A percentile compares a stretch with the other conserved stretches of the same genome.
Evolutionary conservation across 2,888 invertebrate genomes (phyloP).

Genomic region (Tuta absoluta): DNA sequence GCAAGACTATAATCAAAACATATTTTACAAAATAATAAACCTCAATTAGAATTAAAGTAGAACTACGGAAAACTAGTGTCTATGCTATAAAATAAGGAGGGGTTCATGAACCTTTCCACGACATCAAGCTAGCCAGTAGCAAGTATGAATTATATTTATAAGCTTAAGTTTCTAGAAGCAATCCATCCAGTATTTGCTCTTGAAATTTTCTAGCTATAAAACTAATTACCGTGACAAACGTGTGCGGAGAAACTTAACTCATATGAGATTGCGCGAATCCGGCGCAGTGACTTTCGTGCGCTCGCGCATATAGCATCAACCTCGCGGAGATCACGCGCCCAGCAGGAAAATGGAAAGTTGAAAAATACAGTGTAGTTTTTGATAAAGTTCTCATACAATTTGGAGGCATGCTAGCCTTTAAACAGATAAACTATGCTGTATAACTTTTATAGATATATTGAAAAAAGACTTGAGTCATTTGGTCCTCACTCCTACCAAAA

Average conservation of each 20-base stretch:
- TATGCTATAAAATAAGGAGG: too few relatives aligned
- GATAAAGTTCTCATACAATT: not conserved
- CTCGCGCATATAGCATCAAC: slow-evolving; percentile 4
- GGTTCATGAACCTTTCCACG: too few relatives aligned
- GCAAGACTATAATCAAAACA: too few relatives aligned
- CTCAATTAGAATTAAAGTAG: too few relatives aligned
- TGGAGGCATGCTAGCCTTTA: not conserved
- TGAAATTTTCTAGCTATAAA: slow-evolving; percentile 23
- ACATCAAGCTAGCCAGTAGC: too few relatives aligned
- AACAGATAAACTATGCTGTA: too few relatives aligned
- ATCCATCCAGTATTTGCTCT: slow-evolving; percentile 4
- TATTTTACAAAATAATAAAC: too few relatives aligned
- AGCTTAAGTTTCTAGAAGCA: not conserved
- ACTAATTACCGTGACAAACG: slow-evolving; percentile 30
- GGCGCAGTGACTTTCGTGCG: slow-evolving; percentile 31
- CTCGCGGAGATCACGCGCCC: not conserved
- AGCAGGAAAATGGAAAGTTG: slow-evolving; percentile 12
- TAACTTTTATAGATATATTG: too few relatives aligned
- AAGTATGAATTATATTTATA: too few relatives aligned
- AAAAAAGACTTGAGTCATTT: too few relatives aligned
- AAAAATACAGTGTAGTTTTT: not conserved
- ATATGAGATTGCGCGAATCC: slow-evolving; percentile 40
- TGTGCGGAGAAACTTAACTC: slow-evolving; percentile 46
- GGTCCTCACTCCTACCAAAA: too few relatives aligned
- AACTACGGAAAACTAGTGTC: too few relatives aligned